These are phyloP conservation scores for Oscheius sp. DNA, from an alignment of 1,140 invertebrate genomes.

Conservation along the genomic window DNA sequence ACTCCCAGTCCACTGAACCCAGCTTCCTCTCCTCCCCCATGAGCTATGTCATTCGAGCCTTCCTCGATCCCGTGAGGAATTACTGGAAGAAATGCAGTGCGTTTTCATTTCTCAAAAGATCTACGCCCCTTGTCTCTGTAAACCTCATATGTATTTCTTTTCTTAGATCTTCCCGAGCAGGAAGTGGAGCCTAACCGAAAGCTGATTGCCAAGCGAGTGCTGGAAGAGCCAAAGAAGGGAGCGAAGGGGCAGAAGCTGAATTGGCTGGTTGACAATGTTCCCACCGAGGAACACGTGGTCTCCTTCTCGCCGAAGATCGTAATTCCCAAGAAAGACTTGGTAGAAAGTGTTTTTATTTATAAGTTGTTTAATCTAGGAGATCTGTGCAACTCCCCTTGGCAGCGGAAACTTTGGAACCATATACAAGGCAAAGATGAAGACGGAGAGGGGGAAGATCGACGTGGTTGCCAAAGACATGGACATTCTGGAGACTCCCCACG, in stretches of 20 bases:
- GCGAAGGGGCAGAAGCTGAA: no score
- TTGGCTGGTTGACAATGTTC: no score
- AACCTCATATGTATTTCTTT: no score
- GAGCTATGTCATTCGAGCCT: not conserved
- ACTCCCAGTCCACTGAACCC: not conserved
- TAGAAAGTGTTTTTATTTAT: no score
- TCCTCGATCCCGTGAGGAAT: not conserved
- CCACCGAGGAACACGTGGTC: not conserved
- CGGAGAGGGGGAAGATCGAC: not conserved
- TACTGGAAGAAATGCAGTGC: no score
- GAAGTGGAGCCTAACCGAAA: no score
- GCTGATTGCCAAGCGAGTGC: not conserved
- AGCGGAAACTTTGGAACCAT: slow-evolving; percentile 11
- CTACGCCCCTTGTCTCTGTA: no score
- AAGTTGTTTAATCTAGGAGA: no score
- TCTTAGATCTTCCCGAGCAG: no score
- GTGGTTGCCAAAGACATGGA: slow-evolving; percentile 2
- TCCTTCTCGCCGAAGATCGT: not conserved
- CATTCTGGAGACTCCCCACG: not conserved
- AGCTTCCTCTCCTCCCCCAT: not conserved
- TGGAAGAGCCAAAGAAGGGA: not conserved
- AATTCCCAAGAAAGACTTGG: not conserved
- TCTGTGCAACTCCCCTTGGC: not conserved
- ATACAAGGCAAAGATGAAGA: not conserved
- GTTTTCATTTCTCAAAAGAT: no score